Evolutionary conservation across 2,797 vertebrate genomes (phyloP).

Genomic region (Hirundo rustica): DNA sequence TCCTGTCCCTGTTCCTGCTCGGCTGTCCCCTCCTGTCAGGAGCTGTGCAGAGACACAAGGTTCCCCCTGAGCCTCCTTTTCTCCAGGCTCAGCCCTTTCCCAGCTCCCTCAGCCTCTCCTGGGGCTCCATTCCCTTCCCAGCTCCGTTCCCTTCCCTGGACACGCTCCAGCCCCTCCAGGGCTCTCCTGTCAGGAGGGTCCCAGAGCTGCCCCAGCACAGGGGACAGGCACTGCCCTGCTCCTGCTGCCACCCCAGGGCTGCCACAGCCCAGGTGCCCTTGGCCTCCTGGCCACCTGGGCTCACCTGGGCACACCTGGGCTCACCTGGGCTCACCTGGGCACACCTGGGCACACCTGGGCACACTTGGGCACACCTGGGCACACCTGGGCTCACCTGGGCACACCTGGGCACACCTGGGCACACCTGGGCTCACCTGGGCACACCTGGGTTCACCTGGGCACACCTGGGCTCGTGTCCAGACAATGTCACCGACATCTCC

Average conservation of each 20-base stretch:
- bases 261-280: not conserved
- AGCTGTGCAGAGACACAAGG: not conserved
- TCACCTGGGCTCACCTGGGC: too few relatives aligned
- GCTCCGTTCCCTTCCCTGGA: not conserved
- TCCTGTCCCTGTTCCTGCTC: not conserved
- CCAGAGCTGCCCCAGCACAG: not conserved
- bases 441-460: too few relatives aligned
- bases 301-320: not conserved
- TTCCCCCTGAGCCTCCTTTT: not conserved
- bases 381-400: not conserved
- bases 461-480: not conserved
- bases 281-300: not conserved
- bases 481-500: rapidly evolving
- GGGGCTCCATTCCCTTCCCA: not conserved
- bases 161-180: not conserved
- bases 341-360: not conserved
- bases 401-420: too few relatives aligned
- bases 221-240: not conserved
- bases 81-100: not conserved
- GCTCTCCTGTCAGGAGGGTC: not conserved
- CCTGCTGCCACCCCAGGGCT: not conserved
- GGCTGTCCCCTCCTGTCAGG: not conserved
- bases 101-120: not conserved
- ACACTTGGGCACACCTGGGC: too few relatives aligned
- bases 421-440: not conserved